Conservation (phyloP, 2,888 invertebrate species). For the Parnassius smintheus region DNA sequence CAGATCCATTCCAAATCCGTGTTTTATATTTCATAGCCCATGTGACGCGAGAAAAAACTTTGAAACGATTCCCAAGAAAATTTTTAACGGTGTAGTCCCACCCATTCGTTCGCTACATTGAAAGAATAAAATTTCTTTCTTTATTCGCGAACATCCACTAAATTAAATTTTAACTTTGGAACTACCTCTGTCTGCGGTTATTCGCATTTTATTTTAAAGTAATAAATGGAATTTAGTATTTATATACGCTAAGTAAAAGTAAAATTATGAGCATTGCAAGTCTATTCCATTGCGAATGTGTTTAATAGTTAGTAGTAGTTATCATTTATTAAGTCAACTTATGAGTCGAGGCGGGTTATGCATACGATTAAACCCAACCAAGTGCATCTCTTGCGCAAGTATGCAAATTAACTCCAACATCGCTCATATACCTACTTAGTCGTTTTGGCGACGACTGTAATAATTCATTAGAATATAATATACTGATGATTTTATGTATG, state of each 20-base stretch:
- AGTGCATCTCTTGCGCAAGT: constrained; percentile 64
- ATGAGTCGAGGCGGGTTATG: constrained; percentile 50
- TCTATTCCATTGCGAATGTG: not conserved
- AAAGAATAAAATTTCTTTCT: constrained; percentile 40
- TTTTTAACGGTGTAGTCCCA: constrained; percentile 39
- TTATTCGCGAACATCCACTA: constrained; percentile 35
- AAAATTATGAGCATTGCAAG: not conserved
- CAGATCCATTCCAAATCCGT: constrained; percentile 67
- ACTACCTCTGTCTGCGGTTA: not conserved
- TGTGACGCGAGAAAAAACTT: constrained; percentile 64
- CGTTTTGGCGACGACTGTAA: constrained; percentile 45
- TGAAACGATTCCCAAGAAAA: constrained; percentile 52
- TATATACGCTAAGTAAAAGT: too few relatives aligned
- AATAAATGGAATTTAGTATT: too few relatives aligned
- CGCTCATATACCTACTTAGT: constrained; percentile 51
- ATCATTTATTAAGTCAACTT: constrained; percentile 46
- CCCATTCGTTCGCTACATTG: constrained; percentile 35
- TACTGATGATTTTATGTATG: constrained; percentile 13
- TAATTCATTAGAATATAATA: constrained; percentile 33
- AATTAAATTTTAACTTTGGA: not conserved
- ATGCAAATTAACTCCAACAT: constrained; percentile 56
- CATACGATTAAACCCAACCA: constrained; percentile 55
- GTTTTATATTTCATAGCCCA: constrained; percentile 64
- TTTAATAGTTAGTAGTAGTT: not conserved
- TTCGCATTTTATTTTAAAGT: too few relatives aligned